phyloP scores from a whole-genome alignment of 1,140 invertebrate species.

The Papilio helenus region DNA sequence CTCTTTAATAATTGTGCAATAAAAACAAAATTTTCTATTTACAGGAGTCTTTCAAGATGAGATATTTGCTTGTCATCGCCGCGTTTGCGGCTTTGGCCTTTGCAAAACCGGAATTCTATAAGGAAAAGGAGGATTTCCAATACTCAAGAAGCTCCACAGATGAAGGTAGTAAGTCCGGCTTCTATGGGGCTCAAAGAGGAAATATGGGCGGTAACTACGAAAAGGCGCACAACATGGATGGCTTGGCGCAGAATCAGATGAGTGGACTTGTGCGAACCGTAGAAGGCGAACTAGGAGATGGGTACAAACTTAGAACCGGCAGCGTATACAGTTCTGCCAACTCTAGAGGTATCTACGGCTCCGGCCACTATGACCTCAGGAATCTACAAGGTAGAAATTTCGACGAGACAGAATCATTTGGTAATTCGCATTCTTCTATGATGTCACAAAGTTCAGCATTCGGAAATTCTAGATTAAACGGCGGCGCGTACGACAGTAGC shows the following conservation, averaged over 20 bases:
- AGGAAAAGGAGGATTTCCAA: conserved; percentile 80
- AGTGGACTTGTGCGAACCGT: conserved; percentile 70
- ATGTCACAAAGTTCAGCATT: conserved; percentile 52
- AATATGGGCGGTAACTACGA: conserved; percentile 82
- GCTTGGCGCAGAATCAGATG: conserved; percentile 76
- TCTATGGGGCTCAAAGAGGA: conserved; percentile 76
- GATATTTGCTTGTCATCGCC: conserved; percentile 58
- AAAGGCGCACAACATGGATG: conserved; percentile 80
- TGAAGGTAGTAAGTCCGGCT: conserved; percentile 75
- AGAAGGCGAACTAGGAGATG: conserved; percentile 74
- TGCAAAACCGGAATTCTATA: conserved; percentile 74
- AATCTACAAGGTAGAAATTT: conserved; percentile 73
- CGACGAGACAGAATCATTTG: conserved; percentile 55
- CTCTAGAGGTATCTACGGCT: conserved; percentile 71
- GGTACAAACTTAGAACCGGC: conserved; percentile 64
- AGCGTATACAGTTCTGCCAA: conserved; percentile 74
- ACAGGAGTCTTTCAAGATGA: conserved; percentile 60
- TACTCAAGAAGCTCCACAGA: conserved; percentile 78
- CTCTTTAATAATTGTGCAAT: background rate
- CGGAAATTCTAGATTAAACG: conserved; percentile 45
- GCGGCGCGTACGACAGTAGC: conserved; percentile 48
- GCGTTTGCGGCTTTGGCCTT: conserved; percentile 56
- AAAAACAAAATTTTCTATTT: conserved; percentile 42
- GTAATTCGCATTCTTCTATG: conserved; percentile 53
- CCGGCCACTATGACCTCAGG: conserved; percentile 65